Evolutionary conservation across 2,797 vertebrate genomes (phyloP), one percentile per base, ranked within the genome.

Genomic region (Numenius phaeopus): DNA sequence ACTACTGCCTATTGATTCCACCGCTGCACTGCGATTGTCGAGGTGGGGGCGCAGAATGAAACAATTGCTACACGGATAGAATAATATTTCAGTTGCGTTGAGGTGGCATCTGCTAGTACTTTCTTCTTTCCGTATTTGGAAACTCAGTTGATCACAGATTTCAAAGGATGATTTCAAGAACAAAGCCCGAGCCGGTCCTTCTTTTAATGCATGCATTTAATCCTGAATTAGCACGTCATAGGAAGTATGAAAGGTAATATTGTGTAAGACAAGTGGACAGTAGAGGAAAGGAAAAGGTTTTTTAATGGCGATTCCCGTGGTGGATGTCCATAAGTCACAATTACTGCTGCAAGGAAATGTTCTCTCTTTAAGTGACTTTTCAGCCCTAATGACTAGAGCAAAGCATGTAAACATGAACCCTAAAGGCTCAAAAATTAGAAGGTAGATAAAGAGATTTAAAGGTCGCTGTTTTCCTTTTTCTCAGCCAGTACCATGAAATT

Each of bases 1-100:
- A 39, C 89, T 81, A 9, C 69, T 95, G 69, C 59, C 37, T 96
- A 76, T 96, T 66, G 95, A 95, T 94, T 66, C 40, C 46, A 21
- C 37, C 44, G 72, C 83, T 90, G 79, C 58, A 42, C 44, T 13
- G 40, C 66, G 39, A 94, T 62, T 81, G 91, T 72, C 65, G 42
- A 46, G 59, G 88, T 65, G 64, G 88, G 61, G 52, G 32, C 75
- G 40, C 69, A 40, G 81, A 59, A 34, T 54, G 81, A 75, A 87
- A 64, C 64, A 49, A 61, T 77, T 61, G n/a, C 81, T 90, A 1
- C 78, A 40, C 14, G 69, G 82, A 40, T 23, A 62, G 89, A 62
- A 58, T 81, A 78, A 69, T 83, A 94, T 78, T 89, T 92, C 81
- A 87, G 1, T 80, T 78, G 42, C 79, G 40, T 39, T 89, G 90